Base-by-base conservation (phyloP, 2,888 invertebrate genomes). In the Ophonus ardosiacus region DNA sequence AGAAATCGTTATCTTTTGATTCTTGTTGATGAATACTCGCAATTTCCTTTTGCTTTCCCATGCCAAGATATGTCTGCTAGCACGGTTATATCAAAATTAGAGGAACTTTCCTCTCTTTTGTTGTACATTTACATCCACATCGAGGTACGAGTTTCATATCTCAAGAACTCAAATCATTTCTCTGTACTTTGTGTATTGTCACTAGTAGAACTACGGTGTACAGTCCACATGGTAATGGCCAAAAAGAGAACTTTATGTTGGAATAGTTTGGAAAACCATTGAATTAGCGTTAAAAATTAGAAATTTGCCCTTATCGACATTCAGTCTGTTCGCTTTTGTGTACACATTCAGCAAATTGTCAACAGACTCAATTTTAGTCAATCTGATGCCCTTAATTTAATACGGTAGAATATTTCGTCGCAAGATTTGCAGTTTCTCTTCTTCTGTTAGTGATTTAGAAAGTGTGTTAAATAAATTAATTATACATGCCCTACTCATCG, bases 131-230 rank as follows among this genome's bases (percentile, higher is more conserved):
- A 17, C 87, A 87, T 84, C 85, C 86, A 13, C 86, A 88, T 65
- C 74, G 85, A 81, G 87, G 86, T 8, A 21, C 86, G 10, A n/a
- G n/a, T n/a, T n/a, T n/a, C n/a, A n/a, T n/a, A n/a, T n/a, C n/a
- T n/a, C n/a, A n/a, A n/a, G n/a, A n/a, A n/a, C n/a, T n/a, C n/a
- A n/a, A 81, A 81, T 43, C 86, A 86, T 59, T 17, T 21, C 65
- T 87, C 0, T 61, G 78, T 13, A 63, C 84, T 5, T 79, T 81
- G 61, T 86, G 85, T 18, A 80, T 87, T 13, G 86, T 86, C 8
- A 86, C 87, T 5, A 87, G 87, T 71, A 56, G 85, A 79, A 86
- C 86, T 15, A 86, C 86, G 21, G 79, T 87, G 13, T 87, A 87
- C 65, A 87, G 86, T 85, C 82, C 86, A 76, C 51, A 76, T 82